Evolutionary conservation across 2,113 vertebrate genomes (phyloP).

Genomic region (Paracanthobrama guichenoti): DNA sequence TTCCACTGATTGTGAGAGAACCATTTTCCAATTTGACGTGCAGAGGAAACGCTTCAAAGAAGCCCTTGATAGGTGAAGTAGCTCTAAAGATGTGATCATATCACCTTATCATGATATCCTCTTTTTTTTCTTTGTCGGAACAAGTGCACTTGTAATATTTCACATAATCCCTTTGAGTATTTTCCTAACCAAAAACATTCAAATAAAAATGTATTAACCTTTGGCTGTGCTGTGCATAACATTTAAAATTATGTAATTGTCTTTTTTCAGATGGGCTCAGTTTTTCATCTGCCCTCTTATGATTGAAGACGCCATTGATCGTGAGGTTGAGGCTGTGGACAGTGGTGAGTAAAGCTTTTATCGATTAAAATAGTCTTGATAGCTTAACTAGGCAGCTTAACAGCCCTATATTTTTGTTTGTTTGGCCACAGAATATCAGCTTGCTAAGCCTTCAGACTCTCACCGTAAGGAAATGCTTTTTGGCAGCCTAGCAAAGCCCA

Average conservation of each 20-base stretch:
- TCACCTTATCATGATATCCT: constrained; percentile 20
- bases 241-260: background rate
- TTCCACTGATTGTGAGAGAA: constrained; percentile 94
- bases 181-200: background rate
- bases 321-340: constrained; percentile 98
- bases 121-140: background rate
- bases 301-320: constrained; percentile 92
- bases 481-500: constrained; percentile 89
- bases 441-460: constrained; percentile 89
- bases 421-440: constrained; percentile 84
- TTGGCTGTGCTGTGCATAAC: background rate
- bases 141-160: background rate
- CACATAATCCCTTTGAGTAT: background rate
- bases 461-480: constrained; percentile 96
- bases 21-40: constrained; percentile 95
- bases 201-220: background rate
- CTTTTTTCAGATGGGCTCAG: constrained; percentile 90
- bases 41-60: constrained; percentile 93
- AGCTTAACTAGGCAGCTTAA: background rate
- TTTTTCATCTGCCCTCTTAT: constrained; percentile 97
- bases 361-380: background rate
- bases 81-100: constrained; percentile 40
- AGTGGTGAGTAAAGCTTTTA: constrained; percentile 81
- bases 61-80: constrained; percentile 87
- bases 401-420: background rate